phyloP scores from a whole-genome alignment of 2,113 vertebrate genomes.

The Mus spicilegus region DNA sequence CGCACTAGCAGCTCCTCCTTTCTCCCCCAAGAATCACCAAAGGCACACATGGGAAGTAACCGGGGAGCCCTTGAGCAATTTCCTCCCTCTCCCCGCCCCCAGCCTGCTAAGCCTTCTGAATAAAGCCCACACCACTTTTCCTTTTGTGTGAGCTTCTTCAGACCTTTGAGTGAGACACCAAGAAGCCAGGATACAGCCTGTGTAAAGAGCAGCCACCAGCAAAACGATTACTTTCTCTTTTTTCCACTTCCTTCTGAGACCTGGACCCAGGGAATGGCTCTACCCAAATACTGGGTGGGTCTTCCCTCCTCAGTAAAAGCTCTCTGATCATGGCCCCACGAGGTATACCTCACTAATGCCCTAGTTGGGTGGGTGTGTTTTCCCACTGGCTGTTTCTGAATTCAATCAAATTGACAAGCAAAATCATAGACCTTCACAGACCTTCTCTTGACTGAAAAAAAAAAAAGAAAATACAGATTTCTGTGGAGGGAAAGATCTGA shows the following conservation, averaged over 20 bases:
- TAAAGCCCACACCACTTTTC: not conserved
- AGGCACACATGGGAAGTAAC: not conserved
- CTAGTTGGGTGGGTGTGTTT: not conserved
- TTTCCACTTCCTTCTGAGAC: not conserved
- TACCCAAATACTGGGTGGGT: not conserved
- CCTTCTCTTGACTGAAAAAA: not conserved
- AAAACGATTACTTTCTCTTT: not conserved
- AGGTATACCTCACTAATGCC: not conserved
- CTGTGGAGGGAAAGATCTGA: not conserved
- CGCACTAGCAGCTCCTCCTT: not conserved
- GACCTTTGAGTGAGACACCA: not conserved
- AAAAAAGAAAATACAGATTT: conserved; percentile 2
- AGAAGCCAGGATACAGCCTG: not conserved
- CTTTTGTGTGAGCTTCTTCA: not conserved
- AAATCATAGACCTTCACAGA: not conserved
- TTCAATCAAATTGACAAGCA: not conserved
- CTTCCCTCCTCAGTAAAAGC: not conserved
- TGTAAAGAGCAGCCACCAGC: not conserved
- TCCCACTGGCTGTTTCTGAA: not conserved
- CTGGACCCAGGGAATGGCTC: not conserved
- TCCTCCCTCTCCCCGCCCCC: too few species aligned
- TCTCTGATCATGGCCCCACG: not conserved
- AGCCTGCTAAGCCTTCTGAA: not conserved
- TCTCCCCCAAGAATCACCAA: not conserved
- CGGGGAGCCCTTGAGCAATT: not conserved